Percentiles rank a stretch among this genome's conserved stretches.
phyloP scores from a whole-genome alignment of 2,797 vertebrate species.

The Leuciscus waleckii region DNA sequence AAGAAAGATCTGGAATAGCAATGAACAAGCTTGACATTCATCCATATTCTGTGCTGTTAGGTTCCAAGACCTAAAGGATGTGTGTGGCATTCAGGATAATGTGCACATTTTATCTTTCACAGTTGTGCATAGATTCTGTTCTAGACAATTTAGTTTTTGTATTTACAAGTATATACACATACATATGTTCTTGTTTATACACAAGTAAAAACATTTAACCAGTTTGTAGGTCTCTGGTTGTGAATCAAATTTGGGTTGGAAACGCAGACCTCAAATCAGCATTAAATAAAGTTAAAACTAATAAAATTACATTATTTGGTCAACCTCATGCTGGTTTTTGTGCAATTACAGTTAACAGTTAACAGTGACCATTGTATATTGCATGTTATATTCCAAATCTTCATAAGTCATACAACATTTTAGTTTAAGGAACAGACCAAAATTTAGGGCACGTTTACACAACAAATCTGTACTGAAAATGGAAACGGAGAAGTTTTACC shows the following conservation, averaged over 20 bases:
- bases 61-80: constrained; percentile 19
- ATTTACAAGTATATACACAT: neutral
- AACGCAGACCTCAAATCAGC: no score
- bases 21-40: constrained; percentile 46
- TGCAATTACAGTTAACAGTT: neutral
- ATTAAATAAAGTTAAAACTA: neutral
- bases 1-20: constrained; percentile 42
- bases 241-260: neutral
- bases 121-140: neutral
- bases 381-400: neutral
- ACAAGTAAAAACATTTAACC: neutral
- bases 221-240: neutral
- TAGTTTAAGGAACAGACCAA: neutral
- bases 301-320: neutral
- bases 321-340: neutral
- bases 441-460: neutral
- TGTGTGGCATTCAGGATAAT: constrained; percentile 30
- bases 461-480: neutral
- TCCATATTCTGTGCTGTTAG: neutral
- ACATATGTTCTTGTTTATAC: no score
- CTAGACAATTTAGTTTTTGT: constrained; percentile 10
- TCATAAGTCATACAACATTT: neutral
- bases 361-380: neutral
- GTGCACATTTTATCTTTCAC: constrained; percentile 5
- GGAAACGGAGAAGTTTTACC: neutral